These are phyloP conservation scores for Lonchura striata DNA, from an alignment of 2,113 vertebrate species.

Conservation along the genomic window DNA sequence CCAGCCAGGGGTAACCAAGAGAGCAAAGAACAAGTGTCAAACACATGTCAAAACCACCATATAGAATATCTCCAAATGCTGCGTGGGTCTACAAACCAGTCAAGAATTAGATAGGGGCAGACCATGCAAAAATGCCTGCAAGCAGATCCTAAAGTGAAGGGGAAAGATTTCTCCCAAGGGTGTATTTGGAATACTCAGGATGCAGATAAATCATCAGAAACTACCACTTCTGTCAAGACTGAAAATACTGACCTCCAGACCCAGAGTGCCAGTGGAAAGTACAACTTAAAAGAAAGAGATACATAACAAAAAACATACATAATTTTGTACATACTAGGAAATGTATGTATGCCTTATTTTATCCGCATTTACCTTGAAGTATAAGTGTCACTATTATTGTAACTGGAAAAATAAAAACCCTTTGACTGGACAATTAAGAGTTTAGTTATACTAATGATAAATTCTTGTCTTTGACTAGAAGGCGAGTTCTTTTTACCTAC, in stretches of 20 bases:
- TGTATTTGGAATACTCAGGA: neutral
- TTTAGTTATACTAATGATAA: neutral
- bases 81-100: neutral
- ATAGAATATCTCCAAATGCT: neutral
- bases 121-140: neutral
- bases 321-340: neutral
- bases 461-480: neutral
- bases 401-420: neutral
- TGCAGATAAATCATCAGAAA: neutral
- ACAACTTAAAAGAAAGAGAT: neutral
- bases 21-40: neutral
- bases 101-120: neutral
- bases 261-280: neutral
- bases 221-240: rapidly evolving
- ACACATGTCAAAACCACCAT: neutral
- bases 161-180: neutral
- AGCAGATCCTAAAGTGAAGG: neutral
- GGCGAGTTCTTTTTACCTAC: neutral
- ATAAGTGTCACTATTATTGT: neutral
- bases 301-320: neutral
- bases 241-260: neutral
- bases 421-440: neutral
- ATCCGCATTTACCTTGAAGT: neutral
- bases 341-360: neutral
- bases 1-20: neutral